Base-by-base conservation (phyloP, 1,140 invertebrate genomes). In the Zaprionus taronus region DNA sequence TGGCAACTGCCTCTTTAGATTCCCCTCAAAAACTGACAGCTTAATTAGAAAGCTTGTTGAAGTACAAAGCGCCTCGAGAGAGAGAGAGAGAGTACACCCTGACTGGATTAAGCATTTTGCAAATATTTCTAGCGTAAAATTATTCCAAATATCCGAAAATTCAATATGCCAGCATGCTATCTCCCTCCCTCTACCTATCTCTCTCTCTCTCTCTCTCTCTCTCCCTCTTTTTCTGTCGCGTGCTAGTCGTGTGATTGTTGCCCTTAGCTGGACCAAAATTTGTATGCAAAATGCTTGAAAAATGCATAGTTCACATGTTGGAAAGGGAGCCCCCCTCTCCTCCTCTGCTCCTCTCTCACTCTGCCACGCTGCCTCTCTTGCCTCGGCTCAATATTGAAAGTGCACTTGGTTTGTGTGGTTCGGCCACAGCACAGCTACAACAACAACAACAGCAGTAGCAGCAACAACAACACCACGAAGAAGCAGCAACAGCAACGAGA, bases 221-320 rank as follows among this genome's bases (percentile, higher is more conserved):
- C 15, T 6, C 22, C 22, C 20, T n/a, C 14, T 69, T n/a, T 49
- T 3, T 20, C 51, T 44, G 17, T 28, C 28, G 15, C 36, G 28
- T 24, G 20, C n/a, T 68, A 38, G 22, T 44, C 53, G 28, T 51
- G 31, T n/a, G 14, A n/a, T 41, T 36, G 67, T 49, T 70, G 53
- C 55, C 24, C 36, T 51, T 67, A 34, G 63, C 55, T 55, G 51
- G 63, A 62, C 22, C 72, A 58, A 78, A 78, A 78, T 69, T 75
- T 79, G 73, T 79, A 79, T 79, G 77, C 77, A 79, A 79, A 79
- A 77, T 76, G 77, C 77, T 79, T 76, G 62, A 79, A 79, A 79
- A 76, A 77, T 79, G 77, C 73, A 79, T 72, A 71, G 68, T 72
- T 71, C 68, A 70, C 72, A 79, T 79, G 77, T 79, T 51, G 24